These are phyloP conservation scores for Odontocolon sp. DNA, from an alignment of 2,888 invertebrate species.

Conservation along the genomic window DNA sequence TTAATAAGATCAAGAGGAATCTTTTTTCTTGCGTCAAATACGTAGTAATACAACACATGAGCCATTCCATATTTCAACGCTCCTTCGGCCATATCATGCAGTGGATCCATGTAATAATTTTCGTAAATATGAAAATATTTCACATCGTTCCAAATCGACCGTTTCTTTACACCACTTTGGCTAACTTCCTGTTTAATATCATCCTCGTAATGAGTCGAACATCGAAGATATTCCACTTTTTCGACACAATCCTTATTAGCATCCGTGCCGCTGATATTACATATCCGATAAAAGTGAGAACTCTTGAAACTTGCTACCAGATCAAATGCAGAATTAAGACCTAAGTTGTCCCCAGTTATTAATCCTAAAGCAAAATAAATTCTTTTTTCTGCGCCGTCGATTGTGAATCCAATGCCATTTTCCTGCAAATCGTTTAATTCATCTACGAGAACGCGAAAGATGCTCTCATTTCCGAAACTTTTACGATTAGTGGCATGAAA, in stretches of 20 bases:
- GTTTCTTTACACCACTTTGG: neutral
- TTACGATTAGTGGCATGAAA: constrained; percentile 25
- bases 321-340: constrained; percentile 10
- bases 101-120: neutral
- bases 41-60: neutral
- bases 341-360: too few species aligned
- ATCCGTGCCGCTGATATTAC: constrained; percentile 11
- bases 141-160: neutral
- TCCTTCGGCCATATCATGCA: neutral
- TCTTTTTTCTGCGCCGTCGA: neutral
- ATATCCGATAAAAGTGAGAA: constrained; percentile 24
- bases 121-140: neutral
- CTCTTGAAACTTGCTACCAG: constrained; percentile 16
- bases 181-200: neutral
- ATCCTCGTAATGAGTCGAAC: neutral
- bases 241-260: neutral
- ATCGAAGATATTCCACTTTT: neutral
- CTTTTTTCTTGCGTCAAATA: neutral
- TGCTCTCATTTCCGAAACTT: constrained; percentile 17
- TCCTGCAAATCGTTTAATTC: constrained; percentile 28
- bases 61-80: too few species aligned
- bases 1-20: neutral
- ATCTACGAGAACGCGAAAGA: constrained; percentile 24
- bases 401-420: constrained; percentile 19
- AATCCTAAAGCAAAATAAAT: constrained; percentile 24